Conservation (phyloP, 2,113 vertebrate genomes). For the Carassius carassius region DNA sequence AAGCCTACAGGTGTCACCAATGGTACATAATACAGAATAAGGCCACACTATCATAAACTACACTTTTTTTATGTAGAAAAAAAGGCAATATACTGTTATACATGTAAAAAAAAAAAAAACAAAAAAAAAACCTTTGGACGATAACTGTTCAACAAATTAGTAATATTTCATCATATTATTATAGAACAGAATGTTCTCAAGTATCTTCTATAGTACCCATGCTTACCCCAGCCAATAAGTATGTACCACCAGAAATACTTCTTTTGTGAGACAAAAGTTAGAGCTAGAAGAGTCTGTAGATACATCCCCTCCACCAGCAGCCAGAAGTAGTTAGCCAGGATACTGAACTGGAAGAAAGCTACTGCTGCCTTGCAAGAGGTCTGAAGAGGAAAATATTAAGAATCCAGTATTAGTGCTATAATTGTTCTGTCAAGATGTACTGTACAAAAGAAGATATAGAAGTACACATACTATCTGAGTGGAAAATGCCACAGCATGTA, state of each 20-base stretch:
- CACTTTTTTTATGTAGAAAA: not conserved
- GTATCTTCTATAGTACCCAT: not conserved
- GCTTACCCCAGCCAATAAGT: slow-evolving; percentile 87
- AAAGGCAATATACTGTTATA: too few species aligned
- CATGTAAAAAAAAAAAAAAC: too few species aligned
- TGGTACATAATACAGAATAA: slow-evolving; percentile 1
- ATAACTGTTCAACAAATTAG: not conserved
- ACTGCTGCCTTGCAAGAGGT: slow-evolving; percentile 82
- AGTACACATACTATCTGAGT: not conserved
- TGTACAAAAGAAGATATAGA: not conserved
- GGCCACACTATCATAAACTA: not conserved
- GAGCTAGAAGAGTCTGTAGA: slow-evolving; percentile 85
- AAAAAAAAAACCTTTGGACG: not conserved
- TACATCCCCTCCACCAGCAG: slow-evolving; percentile 89
- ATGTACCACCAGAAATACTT: slow-evolving; percentile 90
- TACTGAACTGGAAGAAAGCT: slow-evolving; percentile 85
- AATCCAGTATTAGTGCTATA: not conserved
- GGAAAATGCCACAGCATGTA: not conserved
- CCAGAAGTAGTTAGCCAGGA: slow-evolving; percentile 90
- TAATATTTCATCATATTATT: not conserved
- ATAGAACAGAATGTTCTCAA: not conserved
- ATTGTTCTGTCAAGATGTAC: not conserved
- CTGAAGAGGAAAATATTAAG: slow-evolving; percentile 61
- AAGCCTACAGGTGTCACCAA: slow-evolving; percentile 23
- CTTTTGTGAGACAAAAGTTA: slow-evolving; percentile 85